Base-by-base conservation (phyloP, 35 echinoderm and acorn worm genomes). In the Acanthaster planci region DNA sequence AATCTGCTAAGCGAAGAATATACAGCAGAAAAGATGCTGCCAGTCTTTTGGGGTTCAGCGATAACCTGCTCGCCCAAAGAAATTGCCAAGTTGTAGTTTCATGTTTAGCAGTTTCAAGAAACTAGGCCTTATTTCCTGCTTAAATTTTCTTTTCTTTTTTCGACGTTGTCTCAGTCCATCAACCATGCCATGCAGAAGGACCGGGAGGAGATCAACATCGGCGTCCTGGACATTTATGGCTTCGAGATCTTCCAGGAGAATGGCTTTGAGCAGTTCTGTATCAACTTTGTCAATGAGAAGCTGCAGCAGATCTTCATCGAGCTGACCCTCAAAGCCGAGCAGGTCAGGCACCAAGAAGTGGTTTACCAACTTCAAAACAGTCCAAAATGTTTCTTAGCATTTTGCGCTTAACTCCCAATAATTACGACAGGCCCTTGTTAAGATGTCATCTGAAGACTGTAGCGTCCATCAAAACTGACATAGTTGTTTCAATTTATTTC, bases 241-340 rank as follows among this genome's bases (percentile, higher is more conserved):
- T 97, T 97, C 89, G 96, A 99, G 72, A 99, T 99, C 72, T 99
- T 99, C 56, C 96, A 99, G 76, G 80, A 91, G 67, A 99, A 99
- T 79, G 96, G 95, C 58, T 99, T 99, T 76, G 96, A 99, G 80
- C 96, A 99, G 83, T 99, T 99, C 82, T 99, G 96, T 76, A 99
- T 99, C 82, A 99, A 94, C 82, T 99, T 99, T 89, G 96, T 99
- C 40, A 97, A 99, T 50, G 96, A 99, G 52, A 99, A 99, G 52
- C 85, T 99, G 0, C 96, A 99, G 77, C 96, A 99, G 86, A 99
- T 94, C 82, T 99, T 99, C 81, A 99, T 99, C 23, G 96, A 97
- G 56, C 82, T 99, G 80, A 99, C 96, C 1, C 67, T 99, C 31
- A 99, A 99, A 77, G 96, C 96, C 51, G 96, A 99, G 60, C 96